Conservation (phyloP, 2,888 invertebrate species). For the Deilephila elpenor region DNA sequence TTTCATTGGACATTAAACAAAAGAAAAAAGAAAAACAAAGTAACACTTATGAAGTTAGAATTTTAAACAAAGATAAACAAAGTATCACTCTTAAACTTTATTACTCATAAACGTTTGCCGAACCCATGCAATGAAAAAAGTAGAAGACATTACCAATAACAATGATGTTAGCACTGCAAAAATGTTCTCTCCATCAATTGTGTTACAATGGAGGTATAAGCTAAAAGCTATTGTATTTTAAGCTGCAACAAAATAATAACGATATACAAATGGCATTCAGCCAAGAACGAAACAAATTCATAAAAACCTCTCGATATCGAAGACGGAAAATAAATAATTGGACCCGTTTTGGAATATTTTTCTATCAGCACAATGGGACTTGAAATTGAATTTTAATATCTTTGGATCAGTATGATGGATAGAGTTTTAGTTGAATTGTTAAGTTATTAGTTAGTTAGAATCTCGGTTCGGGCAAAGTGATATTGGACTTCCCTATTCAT, state of each 20-base stretch:
- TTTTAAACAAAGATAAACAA: no score
- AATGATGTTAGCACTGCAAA: neutral
- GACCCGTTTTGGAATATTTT: constrained; percentile 9
- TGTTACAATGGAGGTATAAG: neutral
- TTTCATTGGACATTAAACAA: no score
- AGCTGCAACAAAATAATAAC: constrained; percentile 1
- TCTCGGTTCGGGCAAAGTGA: no score
- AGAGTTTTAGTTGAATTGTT: no score
- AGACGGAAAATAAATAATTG: constrained; percentile 18
- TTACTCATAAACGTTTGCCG: no score
- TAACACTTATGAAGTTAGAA: no score
- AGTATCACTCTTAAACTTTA: no score
- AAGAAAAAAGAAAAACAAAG: no score
- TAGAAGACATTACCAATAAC: neutral
- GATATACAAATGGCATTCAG: constrained; percentile 12
- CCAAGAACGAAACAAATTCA: constrained; percentile 8
- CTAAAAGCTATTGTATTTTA: constrained; percentile 4
- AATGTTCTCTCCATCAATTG: neutral
- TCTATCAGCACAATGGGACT: neutral
- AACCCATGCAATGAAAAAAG: no score
- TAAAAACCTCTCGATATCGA: neutral
- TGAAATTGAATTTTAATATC: neutral
- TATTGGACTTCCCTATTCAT: no score
- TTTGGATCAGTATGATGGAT: neutral
- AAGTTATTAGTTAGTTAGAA: no score